Evolutionary conservation across 2,888 invertebrate species (phyloP).

Genomic region (Blastobasis lacticolella): DNA sequence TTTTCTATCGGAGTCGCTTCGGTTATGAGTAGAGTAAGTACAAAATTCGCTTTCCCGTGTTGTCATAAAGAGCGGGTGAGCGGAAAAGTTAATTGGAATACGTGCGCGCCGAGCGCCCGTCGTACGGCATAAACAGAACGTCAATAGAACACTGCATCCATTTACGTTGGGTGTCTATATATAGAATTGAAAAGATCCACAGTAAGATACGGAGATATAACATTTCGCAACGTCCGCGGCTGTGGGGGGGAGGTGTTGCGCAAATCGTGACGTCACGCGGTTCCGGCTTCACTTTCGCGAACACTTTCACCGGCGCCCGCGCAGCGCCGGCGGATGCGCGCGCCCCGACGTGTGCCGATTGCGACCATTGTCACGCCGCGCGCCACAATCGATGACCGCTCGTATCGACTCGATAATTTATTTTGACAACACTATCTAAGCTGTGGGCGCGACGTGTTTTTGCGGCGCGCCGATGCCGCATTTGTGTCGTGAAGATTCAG

Average conservation of each 20-base stretch:
- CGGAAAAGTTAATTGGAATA: conserved; percentile 7
- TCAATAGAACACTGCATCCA: not conserved
- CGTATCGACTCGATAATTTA: conserved; percentile 38
- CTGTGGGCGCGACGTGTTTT: too few species aligned
- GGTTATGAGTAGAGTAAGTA: too few species aligned
- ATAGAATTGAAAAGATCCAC: not conserved
- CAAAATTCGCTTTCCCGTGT: too few species aligned
- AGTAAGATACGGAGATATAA: not conserved
- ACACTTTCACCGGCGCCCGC: conserved; percentile 60
- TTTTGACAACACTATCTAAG: conserved; percentile 20
- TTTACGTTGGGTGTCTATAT: not conserved
- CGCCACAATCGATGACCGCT: conserved; percentile 31
- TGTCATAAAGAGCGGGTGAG: not conserved
- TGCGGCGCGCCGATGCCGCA: too few species aligned
- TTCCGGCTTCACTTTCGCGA: conserved; percentile 73
- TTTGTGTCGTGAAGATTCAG: too few species aligned
- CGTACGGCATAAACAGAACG: not conserved
- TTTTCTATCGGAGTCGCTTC: too few species aligned
- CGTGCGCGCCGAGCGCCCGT: conserved; percentile 2
- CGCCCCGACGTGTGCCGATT: conserved; percentile 29
- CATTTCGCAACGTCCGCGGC: conserved; percentile 52
- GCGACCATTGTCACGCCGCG: conserved; percentile 36
- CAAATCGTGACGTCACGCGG: conserved; percentile 67
- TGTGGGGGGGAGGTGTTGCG: conserved; percentile 50
- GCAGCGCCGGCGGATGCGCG: conserved; percentile 22